Evolutionary conservation across 2,888 invertebrate genomes (phyloP).

Genomic region (Myathropa florea): DNA sequence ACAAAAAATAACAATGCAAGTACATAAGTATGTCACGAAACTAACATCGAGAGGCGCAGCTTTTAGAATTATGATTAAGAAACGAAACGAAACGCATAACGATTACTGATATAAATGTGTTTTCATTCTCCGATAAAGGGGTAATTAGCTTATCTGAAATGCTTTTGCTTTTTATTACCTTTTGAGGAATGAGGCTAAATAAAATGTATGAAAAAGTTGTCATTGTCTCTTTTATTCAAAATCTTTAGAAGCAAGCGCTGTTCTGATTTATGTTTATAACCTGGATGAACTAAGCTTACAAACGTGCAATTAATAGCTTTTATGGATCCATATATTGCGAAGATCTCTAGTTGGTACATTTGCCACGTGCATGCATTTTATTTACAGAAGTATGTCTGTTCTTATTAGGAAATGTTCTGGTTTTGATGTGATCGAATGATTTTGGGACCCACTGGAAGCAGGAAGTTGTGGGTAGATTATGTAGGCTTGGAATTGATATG

Average conservation of each 20-base stretch:
- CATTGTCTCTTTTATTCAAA: background rate
- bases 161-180: background rate
- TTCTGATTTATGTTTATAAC: background rate
- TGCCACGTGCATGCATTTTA: no score
- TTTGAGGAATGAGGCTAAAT: background rate
- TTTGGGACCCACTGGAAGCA: no score
- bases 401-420: no score
- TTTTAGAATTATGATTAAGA: background rate
- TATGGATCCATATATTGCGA: background rate
- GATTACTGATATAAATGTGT: background rate
- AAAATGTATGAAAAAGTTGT: background rate
- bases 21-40: background rate
- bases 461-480: no score
- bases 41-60: background rate
- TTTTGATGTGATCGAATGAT: no score
- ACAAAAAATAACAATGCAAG: background rate
- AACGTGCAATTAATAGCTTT: background rate
- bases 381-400: no score
- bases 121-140: background rate
- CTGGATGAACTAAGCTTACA: background rate
- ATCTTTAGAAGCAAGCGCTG: background rate
- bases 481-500: no score
- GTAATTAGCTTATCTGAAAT: background rate
- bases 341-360: background rate
- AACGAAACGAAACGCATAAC: background rate